These are phyloP conservation scores for Brachyrhaphis roseni DNA, from an alignment of 2,797 vertebrate genomes.

Conservation along the genomic window DNA sequence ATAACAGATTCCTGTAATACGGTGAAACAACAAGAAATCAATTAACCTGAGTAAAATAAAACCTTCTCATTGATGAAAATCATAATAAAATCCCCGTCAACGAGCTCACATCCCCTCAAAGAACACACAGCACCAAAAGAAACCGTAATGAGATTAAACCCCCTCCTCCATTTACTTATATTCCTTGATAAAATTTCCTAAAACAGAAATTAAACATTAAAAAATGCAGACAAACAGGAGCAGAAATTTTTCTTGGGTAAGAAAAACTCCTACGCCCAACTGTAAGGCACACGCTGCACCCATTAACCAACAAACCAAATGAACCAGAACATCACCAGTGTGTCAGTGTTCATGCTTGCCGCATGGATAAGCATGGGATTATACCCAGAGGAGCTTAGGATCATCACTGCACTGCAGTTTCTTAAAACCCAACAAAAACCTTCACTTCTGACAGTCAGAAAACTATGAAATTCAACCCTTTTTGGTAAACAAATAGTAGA, in stretches of 20 bases:
- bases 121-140: slow-evolving; percentile 58
- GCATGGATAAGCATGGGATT: slow-evolving; percentile 49
- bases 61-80: slow-evolving; percentile 8
- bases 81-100: slow-evolving; percentile 32
- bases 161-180: slow-evolving; percentile 38
- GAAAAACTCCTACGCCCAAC: slow-evolving; percentile 61
- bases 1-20: slow-evolving; percentile 89
- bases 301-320: slow-evolving; percentile 68
- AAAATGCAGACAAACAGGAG: slow-evolving; percentile 52
- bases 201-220: slow-evolving; percentile 36
- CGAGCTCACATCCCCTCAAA: slow-evolving; percentile 50
- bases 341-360: slow-evolving; percentile 72
- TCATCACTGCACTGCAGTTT: slow-evolving; percentile 28
- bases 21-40: slow-evolving; percentile 22
- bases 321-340: slow-evolving; percentile 70
- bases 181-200: slow-evolving; percentile 37
- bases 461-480: slow-evolving; percentile 6
- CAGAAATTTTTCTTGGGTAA: slow-evolving; percentile 66
- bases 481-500: slow-evolving; percentile 15
- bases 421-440: slow-evolving; percentile 24
- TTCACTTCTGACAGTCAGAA: slow-evolving; percentile 26
- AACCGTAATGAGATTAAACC: slow-evolving; percentile 38
- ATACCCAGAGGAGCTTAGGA: slow-evolving; percentile 51
- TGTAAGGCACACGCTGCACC: slow-evolving; percentile 63
- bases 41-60: slow-evolving; percentile 3